Evolutionary conservation across 2,797 vertebrate species (phyloP), one percentile per base, ranked within the genome.

Genomic region (Australoheros facetus): DNA sequence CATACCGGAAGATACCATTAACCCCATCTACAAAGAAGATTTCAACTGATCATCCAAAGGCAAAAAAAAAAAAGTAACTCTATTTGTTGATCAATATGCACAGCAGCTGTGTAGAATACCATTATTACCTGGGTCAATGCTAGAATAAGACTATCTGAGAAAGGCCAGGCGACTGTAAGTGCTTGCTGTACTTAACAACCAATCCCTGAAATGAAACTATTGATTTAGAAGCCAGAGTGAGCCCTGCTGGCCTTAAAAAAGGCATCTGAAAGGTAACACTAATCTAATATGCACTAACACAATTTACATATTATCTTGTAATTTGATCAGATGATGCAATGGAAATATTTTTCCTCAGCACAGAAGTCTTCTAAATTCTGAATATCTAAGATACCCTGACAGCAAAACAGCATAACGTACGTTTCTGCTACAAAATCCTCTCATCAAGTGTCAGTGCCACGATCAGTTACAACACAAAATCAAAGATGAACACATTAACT

Each of bases 181-280:
- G 55, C 34, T 71, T 71, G 66, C 81, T 77, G 69, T 82, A 77
- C 77, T 84, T 73, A 77, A 56, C 23, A 19, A 66, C 58, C 73
- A 79, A 86, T 78, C 30, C 56, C 72, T 85, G 78, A 78, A 59
- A 82, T 80, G 1, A 64, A 59, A 45, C 21, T 79, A 86, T 78
- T 70, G 85, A 84, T 83, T 78, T 42, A 60, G 12, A 74, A 55
- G 28, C 21, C 48, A 75, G 62, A 78, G 54, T 51, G 51, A 77
- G 71, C 55, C 51, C 59, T 19, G 48, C 76, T 34, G 4, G 51
- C 51, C 56, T 77, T 74, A 66, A 75, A 82, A 71, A 60, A 69
- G 10, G 80, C 42, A 76, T 82, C 75, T 79, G 56, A 72, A 73
- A 75, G 56, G 66, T 56, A 76, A 80, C 58, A 45, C 37, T 81